phyloP scores from a whole-genome alignment of 2,113 vertebrate genomes.

The Ornithorhynchus anatinus region DNA sequence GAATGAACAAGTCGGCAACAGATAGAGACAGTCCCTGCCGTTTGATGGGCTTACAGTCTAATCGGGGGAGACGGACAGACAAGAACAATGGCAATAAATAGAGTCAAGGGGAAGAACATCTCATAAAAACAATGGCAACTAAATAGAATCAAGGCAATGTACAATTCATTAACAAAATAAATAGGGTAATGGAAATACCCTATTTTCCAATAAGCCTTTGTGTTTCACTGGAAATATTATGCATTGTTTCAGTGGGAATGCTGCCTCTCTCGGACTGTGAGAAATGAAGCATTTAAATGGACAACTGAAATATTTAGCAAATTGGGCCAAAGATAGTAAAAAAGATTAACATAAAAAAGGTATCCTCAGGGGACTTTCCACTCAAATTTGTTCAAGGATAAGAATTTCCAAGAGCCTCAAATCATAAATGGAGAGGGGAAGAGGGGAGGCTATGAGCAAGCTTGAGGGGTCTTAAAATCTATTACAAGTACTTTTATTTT shows the following conservation, averaged over 20 bases:
- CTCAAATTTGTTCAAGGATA: not conserved
- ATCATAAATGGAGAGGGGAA: not conserved
- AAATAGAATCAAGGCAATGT: no score
- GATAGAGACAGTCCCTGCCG: no score
- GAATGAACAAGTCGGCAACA: no score
- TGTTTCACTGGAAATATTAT: not conserved
- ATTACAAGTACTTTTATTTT: not conserved
- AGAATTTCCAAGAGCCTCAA: not conserved
- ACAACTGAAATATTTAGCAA: slow-evolving; percentile 54
- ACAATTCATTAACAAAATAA: no score
- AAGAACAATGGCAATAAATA: no score
- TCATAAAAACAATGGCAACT: no score
- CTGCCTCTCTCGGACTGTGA: slow-evolving; percentile 5
- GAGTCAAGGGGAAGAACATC: no score
- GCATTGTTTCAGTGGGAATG: not conserved
- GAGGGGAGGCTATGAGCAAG: slow-evolving; percentile 1
- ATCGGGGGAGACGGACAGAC: no score
- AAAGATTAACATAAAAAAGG: slow-evolving; percentile 54
- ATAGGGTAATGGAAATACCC: no score
- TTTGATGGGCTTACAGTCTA: no score
- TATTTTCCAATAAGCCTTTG: slow-evolving; percentile 13
- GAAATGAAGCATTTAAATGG: slow-evolving; percentile 20
- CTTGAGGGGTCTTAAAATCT: not conserved
- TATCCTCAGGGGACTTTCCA: slow-evolving; percentile 26
- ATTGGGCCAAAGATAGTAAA: slow-evolving; percentile 33